Base-by-base conservation (phyloP, 1,140 invertebrate genomes). In the Aphidius gifuensis region DNA sequence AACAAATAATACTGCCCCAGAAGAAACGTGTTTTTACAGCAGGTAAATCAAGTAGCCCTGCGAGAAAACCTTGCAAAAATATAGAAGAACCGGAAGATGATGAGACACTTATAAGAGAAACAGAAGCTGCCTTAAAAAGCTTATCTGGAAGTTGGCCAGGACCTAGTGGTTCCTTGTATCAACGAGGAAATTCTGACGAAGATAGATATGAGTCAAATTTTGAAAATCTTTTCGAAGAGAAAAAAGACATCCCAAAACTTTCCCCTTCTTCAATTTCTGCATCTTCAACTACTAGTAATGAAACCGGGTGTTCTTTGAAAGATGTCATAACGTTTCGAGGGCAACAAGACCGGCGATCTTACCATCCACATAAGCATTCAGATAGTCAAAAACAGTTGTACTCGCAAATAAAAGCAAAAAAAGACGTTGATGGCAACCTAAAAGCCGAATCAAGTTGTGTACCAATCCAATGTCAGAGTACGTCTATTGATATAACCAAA, bases 151-250 rank as follows among this genome's bases (percentile, higher is more conserved):
- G 86, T 71, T 92, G 91, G 90, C 84, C 87, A 1, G 88, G 87
- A 4, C 84, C 87, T 1, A 77, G 86, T 21, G 83, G 84, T 9
- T 85, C 85, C 16, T 74, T 85, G 11, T 89, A 89, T 65, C 85
- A 85, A 38, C 78, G 84, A 45, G 83, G 85, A n/a, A 86, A 86
- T 63, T 84, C 85, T 46, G 87, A 87, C 58, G 90, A 92, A 60
- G 90, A 92, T 62, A 86, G 86, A 55, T 84, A 83, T 68, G 83
- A 84, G 53, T 90, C 90, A 2, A 85, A 86, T 44, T 93, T 93
- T 68, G 92, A 93, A 69, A 93, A 92, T 74, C 79, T 93, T 1
- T 93, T 93, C 68, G 90, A 91, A 68, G 91, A 93, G 69, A 93
- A 92, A 72, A 87, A 90, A 69, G 83, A 85, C 8, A 80, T 73